Base-by-base conservation (phyloP, 2,888 invertebrate species). In the Diadegma fenestrale region DNA sequence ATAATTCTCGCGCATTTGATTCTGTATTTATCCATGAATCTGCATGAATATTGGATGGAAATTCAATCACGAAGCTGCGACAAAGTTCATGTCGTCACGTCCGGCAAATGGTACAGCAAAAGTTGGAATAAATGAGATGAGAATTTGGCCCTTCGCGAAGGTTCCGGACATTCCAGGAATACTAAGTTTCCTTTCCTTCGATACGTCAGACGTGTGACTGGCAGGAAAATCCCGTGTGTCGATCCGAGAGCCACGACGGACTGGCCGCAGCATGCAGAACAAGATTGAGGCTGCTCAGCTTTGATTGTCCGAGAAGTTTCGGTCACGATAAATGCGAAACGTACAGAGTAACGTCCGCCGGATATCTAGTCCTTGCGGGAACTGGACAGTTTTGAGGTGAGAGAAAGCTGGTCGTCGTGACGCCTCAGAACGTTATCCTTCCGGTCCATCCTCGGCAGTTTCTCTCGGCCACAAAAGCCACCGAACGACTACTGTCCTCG, bases 251-350 rank as follows among this genome's bases (percentile, higher is more conserved):
- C 41, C 8, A 8, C 41, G 37, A 63, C 63, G 41, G 48, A 22
- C 58, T 22, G 68, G 64, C 58, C 72, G 10, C 37, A 41, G 26
- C 45, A 8, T 22, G 37, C n/a, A 54, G 22, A n/a, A n/a, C 41
- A 37, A 66, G 30, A 51, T 63, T 78, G 76, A 45, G 76, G 12
- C 26, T 30, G 64, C 64, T 48, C 43, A 84, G 82, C 77, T 80
- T 80, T 82, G 82, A 82, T 86, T 82, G 80, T 82, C 54, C 45
- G 73, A 82, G 77, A 85, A 85, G 77, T 80, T 82, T 80, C 10
- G 54, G 51, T 75, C 45, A 48, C 75, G 41, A 22, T 66, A 66
- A 22, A 43, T 43, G 14, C 7, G 8, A 22, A 22, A 30, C 14
- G 43, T 30, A 54, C 14, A 45, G n/a, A n/a, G 43, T 6, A 63